phyloP scores from a whole-genome alignment of 2,888 invertebrate genomes.

The Arctia plantaginis region DNA sequence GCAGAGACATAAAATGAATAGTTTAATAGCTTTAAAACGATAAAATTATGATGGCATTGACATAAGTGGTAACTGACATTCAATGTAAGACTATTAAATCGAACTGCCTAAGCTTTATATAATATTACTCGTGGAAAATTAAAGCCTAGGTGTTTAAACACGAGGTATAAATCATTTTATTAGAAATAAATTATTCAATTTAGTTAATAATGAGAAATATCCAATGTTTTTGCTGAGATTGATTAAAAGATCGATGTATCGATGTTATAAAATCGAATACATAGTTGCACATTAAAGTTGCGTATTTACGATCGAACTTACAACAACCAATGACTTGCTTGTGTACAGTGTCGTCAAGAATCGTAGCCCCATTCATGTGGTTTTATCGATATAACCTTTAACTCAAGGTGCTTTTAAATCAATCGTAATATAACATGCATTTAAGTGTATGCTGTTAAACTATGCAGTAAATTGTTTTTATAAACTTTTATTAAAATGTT shows the following conservation, averaged over 20 bases:
- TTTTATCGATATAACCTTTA: constrained; percentile 61
- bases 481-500: neutral
- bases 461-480: neutral
- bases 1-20: constrained; percentile 40
- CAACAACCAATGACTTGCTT: constrained; percentile 46
- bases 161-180: neutral
- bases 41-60: constrained; percentile 50
- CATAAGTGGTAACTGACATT: constrained; percentile 27
- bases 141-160: neutral
- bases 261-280: constrained; percentile 37
- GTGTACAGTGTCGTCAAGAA: constrained; percentile 49
- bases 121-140: neutral
- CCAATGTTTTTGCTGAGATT: neutral
- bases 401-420: constrained; percentile 53
- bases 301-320: constrained; percentile 35
- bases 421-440: constrained; percentile 39
- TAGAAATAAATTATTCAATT: neutral
- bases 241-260: constrained; percentile 20
- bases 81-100: constrained; percentile 19
- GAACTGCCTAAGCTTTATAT: constrained; percentile 13
- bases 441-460: constrained; percentile 6
- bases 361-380: constrained; percentile 40
- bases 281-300: constrained; percentile 46
- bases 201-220: neutral
- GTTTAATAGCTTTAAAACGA: constrained; percentile 46